phyloP scores from a whole-genome alignment of 2,797 vertebrate genomes.

The Chelonia mydas region DNA sequence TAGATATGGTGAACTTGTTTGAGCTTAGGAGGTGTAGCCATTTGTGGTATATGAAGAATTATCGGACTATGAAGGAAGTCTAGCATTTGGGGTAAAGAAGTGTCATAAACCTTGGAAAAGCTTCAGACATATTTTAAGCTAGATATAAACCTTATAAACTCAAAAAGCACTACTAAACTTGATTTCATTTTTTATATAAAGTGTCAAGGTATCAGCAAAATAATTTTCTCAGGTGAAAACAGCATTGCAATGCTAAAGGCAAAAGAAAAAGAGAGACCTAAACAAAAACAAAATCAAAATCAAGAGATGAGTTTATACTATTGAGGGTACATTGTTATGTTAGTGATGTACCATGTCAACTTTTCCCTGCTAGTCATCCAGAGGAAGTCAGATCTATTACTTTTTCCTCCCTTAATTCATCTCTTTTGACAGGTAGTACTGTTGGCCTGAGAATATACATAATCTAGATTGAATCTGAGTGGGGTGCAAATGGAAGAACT shows the following conservation, averaged over 20 bases:
- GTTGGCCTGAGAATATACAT: background rate
- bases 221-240: background rate
- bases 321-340: background rate
- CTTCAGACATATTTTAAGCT: background rate
- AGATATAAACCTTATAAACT: background rate
- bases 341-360: background rate
- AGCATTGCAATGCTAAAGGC: background rate
- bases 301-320: background rate
- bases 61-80: background rate
- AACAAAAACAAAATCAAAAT: constrained; percentile 9
- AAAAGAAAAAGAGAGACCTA: background rate
- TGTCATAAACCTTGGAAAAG: background rate
- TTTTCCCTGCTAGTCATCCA: background rate
- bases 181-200: background rate
- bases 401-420: constrained; percentile 4
- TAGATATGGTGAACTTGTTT: background rate
- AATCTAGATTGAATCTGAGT: background rate
- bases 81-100: background rate
- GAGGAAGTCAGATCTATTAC: background rate
- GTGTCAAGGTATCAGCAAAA: background rate
- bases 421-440: constrained; percentile 12
- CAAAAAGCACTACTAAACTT: background rate
- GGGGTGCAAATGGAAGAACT: background rate
- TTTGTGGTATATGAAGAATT: background rate
- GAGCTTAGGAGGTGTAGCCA: background rate